Evolutionary conservation across 2,888 invertebrate genomes (phyloP).

Genomic region (Xestia xanthographa): DNA sequence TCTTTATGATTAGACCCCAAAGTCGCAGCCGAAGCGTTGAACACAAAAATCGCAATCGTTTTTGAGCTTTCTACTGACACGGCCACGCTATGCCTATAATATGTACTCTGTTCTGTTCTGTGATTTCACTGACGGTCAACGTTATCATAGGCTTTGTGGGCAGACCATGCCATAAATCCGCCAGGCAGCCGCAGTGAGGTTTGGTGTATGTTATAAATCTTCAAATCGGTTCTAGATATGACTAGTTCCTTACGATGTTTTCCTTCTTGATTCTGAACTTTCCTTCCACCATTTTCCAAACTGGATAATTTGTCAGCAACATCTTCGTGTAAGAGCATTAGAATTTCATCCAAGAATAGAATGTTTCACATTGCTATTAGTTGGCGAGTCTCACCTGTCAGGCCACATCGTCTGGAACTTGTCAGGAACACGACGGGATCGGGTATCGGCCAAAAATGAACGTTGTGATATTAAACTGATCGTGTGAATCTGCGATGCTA

Average conservation of each 20-base stretch:
- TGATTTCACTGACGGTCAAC: too few species aligned
- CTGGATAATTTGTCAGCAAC: constrained; percentile 43
- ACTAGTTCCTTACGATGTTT: background rate
- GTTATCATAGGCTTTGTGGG: background rate
- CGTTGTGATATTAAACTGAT: constrained; percentile 53
- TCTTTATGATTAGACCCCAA: background rate
- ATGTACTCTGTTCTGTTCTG: too few species aligned
- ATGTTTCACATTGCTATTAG: constrained; percentile 74
- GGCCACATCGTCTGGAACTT: constrained; percentile 73
- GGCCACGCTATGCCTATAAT: background rate
- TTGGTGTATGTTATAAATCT: background rate
- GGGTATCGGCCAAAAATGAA: constrained; percentile 64
- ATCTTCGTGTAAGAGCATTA: constrained; percentile 27
- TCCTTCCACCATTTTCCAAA: background rate
- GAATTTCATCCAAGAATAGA: constrained; percentile 73
- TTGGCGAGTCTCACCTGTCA: constrained; percentile 79
- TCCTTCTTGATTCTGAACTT: background rate
- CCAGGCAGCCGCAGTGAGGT: background rate
- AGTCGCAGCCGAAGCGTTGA: background rate
- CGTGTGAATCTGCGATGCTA: constrained; percentile 37
- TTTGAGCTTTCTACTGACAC: background rate
- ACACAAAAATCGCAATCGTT: background rate
- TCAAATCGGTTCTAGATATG: background rate
- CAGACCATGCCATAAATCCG: background rate
- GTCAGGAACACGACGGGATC: constrained; percentile 65